Evolutionary conservation across 2,113 vertebrate genomes (phyloP).

Genomic region (Brachionichthys hirsutus): DNA sequence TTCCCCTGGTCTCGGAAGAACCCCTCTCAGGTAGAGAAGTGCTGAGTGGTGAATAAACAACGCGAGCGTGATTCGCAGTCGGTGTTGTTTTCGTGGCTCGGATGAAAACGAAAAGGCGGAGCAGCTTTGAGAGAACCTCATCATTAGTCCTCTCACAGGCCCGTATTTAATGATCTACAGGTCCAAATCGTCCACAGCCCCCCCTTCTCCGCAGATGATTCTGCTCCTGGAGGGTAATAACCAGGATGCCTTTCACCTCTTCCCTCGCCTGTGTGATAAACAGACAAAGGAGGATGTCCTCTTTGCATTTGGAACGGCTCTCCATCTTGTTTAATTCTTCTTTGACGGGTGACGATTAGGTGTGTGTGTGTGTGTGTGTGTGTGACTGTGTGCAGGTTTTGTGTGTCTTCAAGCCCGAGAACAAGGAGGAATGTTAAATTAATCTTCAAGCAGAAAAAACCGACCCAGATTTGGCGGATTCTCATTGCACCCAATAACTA

Average conservation of each 20-base stretch:
- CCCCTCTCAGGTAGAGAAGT: slow-evolving; percentile 42
- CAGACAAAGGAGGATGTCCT: slow-evolving; percentile 34
- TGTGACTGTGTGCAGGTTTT: too few relatives aligned
- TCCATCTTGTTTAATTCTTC: slow-evolving; percentile 15
- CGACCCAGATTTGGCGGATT: slow-evolving; percentile 65
- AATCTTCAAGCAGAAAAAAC: slow-evolving; percentile 60
- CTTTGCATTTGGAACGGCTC: not conserved
- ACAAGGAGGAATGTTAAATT: slow-evolving; percentile 60
- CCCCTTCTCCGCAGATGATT: slow-evolving; percentile 68
- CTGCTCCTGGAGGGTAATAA: slow-evolving; percentile 63
- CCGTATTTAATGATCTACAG: slow-evolving; percentile 72
- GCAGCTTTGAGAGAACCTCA: slow-evolving; percentile 68
- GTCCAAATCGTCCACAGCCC: slow-evolving; percentile 60
- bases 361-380: too few relatives aligned
- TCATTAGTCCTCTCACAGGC: slow-evolving; percentile 75
- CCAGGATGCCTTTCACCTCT: slow-evolving; percentile 43
- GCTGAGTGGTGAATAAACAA: slow-evolving; percentile 67
- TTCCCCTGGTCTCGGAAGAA: slow-evolving; percentile 45
- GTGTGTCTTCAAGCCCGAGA: slow-evolving; percentile 36
- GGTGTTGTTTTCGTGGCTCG: slow-evolving; percentile 56
- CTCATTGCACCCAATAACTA: slow-evolving; percentile 56
- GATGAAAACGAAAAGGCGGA: slow-evolving; percentile 63
- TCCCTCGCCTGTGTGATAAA: slow-evolving; percentile 45
- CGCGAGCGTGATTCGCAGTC: slow-evolving; percentile 45
- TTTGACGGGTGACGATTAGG: slow-evolving; percentile 22